These are phyloP conservation scores for Epinephelus lanceolatus DNA, from an alignment of 2,113 vertebrate genomes.

Conservation along the genomic window DNA sequence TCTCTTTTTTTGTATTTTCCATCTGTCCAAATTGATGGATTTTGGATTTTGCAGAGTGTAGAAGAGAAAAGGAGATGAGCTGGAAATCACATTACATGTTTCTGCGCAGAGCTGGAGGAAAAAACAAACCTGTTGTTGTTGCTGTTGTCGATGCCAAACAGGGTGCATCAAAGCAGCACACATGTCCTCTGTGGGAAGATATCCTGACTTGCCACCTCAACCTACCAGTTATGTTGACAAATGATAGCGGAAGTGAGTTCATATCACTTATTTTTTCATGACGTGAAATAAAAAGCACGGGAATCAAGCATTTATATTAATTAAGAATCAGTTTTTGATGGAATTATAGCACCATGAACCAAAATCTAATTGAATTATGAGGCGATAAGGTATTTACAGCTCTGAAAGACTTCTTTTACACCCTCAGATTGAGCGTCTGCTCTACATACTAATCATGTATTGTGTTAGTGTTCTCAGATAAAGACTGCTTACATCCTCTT, in stretches of 20 bases:
- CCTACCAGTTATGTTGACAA: background rate
- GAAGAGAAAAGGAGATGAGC: conserved; percentile 2
- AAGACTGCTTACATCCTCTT: background rate
- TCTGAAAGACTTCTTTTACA: background rate
- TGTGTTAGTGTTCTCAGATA: background rate
- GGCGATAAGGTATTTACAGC: background rate
- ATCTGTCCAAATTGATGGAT: conserved; percentile 5
- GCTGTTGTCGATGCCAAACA: background rate
- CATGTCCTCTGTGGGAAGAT: background rate
- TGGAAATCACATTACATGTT: conserved; percentile 27
- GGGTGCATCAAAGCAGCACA: conserved; percentile 1
- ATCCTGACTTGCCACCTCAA: background rate
- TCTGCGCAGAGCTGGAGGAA: background rate
- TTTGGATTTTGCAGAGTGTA: background rate
- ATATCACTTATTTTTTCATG: background rate
- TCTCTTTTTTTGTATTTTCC: background rate
- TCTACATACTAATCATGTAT: background rate
- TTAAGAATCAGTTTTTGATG: background rate
- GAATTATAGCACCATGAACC: background rate
- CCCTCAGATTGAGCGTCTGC: background rate
- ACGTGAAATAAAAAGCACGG: background rate
- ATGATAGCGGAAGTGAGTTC: background rate
- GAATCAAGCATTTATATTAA: background rate
- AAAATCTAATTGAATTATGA: background rate
- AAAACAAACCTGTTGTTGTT: conserved; percentile 23